These are phyloP conservation scores for Pachyramphus minor DNA, from an alignment of 2,113 vertebrate genomes.

Conservation along the genomic window DNA sequence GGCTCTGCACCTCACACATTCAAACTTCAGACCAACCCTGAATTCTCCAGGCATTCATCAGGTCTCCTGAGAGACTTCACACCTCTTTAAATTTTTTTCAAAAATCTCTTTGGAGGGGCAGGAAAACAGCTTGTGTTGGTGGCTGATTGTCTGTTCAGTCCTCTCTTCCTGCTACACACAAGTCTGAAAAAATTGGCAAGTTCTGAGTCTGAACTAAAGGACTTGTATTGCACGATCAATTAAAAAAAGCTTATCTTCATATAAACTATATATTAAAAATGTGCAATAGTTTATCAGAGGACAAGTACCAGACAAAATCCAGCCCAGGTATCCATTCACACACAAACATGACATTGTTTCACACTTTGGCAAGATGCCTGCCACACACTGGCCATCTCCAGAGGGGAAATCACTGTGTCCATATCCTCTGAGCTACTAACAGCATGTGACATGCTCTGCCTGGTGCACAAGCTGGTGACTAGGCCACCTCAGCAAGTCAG, in stretches of 20 bases:
- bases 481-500: not conserved
- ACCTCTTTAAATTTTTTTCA: not conserved
- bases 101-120: not conserved
- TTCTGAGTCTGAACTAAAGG: not conserved
- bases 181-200: not conserved
- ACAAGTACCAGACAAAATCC: not conserved
- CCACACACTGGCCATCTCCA: not conserved
- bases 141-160: not conserved
- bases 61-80: not conserved
- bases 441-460: fast-evolving
- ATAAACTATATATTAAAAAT: not conserved
- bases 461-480: not conserved
- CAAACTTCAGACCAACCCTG: not conserved
- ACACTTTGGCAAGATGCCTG: not conserved
- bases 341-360: not conserved
- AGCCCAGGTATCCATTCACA: not conserved
- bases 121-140: not conserved
- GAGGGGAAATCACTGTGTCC: not conserved
- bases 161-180: not conserved
- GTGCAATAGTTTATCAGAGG: not conserved
- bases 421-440: not conserved
- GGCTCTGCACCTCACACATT: not conserved
- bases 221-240: not conserved
- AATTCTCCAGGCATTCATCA: not conserved
- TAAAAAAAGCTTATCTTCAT: not conserved